These are phyloP conservation scores for Seriola aureovittata DNA, from an alignment of 2,113 vertebrate genomes.

Conservation along the genomic window DNA sequence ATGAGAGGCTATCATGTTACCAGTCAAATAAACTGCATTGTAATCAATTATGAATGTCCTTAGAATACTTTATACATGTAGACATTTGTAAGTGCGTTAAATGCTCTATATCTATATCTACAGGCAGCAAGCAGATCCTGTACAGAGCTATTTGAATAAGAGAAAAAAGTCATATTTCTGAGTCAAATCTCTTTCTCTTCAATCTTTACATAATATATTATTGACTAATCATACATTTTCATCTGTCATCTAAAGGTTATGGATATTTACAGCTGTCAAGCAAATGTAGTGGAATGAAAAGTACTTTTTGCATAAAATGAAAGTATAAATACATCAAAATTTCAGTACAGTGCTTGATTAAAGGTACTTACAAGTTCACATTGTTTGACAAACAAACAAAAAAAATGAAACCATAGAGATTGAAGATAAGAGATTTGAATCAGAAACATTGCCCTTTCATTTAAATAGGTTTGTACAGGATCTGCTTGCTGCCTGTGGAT, in stretches of 20 bases:
- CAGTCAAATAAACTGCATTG: slow-evolving; percentile 43
- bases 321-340: neutral
- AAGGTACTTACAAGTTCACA: neutral
- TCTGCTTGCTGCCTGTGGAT: slow-evolving; percentile 15
- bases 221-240: neutral
- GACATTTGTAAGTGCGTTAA: slow-evolving; percentile 25
- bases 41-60: slow-evolving; percentile 67
- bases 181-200: too few species aligned
- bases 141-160: neutral
- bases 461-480: neutral
- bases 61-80: slow-evolving; percentile 14
- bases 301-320: too few species aligned
- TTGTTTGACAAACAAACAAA: neutral
- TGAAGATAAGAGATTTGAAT: neutral
- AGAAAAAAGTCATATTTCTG: neutral
- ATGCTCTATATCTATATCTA: slow-evolving; percentile 6
- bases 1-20: slow-evolving; percentile 40
- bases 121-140: neutral
- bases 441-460: neutral
- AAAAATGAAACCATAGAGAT: neutral
- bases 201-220: neutral
- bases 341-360: neutral
- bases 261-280: neutral
- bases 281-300: neutral
- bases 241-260: neutral